Base-by-base conservation (phyloP, 2,797 vertebrate genomes). In the Periophthalmus magnuspinnatus region DNA sequence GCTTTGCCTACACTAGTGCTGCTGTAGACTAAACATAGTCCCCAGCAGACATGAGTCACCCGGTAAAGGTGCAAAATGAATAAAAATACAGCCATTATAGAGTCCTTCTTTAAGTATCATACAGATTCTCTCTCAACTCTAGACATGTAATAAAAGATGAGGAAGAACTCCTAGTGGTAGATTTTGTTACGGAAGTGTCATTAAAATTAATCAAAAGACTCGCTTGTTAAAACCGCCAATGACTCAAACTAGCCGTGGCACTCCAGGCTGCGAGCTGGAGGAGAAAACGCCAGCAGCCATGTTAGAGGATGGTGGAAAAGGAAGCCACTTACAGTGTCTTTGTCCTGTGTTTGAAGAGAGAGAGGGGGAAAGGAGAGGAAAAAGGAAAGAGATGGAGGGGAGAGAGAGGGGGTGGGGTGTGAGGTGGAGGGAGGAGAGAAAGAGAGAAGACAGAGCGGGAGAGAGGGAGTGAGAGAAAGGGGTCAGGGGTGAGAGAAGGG, bases 151-250 rank as follows among this genome's bases (percentile, higher is more conserved):
- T 70, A 75, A 77, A 34, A 69, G 68, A 68, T 68, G 56, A 45
- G 65, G 62, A 84, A 75, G 22, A 63, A 64, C 36, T 68, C 63
- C 70, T 22, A 2, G 45, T 69, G 66, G 68, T 70, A 67, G 48
- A 72, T 81, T 87, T 83, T 78, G 67, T 79, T 47, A 61, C 47
- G 75, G 65, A 77, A 87, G 84, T 82, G 83, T 80, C 85, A 90
- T 91, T 91, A 86, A 88, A 90, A 90, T 88, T 77, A 86, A 88
- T 90, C 85, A 89, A 90, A 90, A 88, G 89, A 85, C 79, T 71
- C 61, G 71, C 75, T 82, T 41, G 71, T 87, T 88, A 81, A 83
- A 86, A 78, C 60, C 77, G 34, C 78, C 68, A 52, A 45, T 83
- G 84, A 84, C 70, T 84, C 85, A 85, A 45, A 45, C 70, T 84